phyloP scores from a whole-genome alignment of 2,888 invertebrate genomes.

The Dexiosoma caninum region DNA sequence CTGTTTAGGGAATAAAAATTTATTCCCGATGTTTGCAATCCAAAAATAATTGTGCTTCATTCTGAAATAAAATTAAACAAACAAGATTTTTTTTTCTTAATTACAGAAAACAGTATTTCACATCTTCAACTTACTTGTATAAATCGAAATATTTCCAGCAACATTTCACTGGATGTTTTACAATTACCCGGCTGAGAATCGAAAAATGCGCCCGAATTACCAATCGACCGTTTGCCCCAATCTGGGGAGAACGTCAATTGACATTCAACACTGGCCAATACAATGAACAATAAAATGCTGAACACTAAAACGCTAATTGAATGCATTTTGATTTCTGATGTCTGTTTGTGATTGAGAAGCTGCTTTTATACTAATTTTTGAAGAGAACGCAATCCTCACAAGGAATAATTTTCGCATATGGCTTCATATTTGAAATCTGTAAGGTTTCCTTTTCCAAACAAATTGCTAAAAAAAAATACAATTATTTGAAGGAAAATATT shows the following conservation, averaged over 20 bases:
- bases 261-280: slow-evolving; percentile 69
- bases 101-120: too few relatives aligned
- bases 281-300: slow-evolving; percentile 66
- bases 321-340: slow-evolving; percentile 67
- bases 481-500: neutral
- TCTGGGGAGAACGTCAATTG: slow-evolving; percentile 75
- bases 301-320: slow-evolving; percentile 70
- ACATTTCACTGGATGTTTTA: slow-evolving; percentile 74
- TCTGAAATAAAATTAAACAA: slow-evolving; percentile 48
- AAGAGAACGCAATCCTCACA: neutral
- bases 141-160: slow-evolving; percentile 75
- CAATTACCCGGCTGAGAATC: slow-evolving; percentile 72
- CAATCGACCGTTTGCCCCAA: slow-evolving; percentile 73
- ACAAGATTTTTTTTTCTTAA: too few relatives aligned
- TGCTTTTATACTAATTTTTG: slow-evolving; percentile 46
- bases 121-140: slow-evolving; percentile 68
- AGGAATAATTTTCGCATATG: slow-evolving; percentile 17
- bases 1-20: neutral
- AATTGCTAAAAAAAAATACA: neutral
- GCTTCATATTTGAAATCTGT: slow-evolving; percentile 32
- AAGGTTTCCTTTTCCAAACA: neutral
- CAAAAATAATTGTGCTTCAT: slow-evolving; percentile 72
- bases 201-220: slow-evolving; percentile 67
- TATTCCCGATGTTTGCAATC: slow-evolving; percentile 75
- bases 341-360: neutral